Conservation (phyloP, 2,888 invertebrate genomes). For the Incurvaria masculella region DNA sequence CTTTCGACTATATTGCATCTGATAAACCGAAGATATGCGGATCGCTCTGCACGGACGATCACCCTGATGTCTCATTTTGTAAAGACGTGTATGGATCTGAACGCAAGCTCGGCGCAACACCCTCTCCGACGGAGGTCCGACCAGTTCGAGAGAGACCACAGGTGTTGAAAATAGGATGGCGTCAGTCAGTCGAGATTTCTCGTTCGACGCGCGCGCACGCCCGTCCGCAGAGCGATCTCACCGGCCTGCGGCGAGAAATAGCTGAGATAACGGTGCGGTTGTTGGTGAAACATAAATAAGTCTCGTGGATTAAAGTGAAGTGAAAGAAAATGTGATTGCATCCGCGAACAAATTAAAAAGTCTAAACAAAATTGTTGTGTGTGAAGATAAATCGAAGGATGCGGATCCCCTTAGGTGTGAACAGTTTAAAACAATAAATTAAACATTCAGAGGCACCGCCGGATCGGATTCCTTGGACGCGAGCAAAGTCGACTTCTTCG, state of each 20-base stretch:
- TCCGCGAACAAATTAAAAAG: too few species aligned
- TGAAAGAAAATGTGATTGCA: too few species aligned
- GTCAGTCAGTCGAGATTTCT: not conserved
- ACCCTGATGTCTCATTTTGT: not conserved
- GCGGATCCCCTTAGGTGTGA: conserved; percentile 37
- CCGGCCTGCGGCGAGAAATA: not conserved
- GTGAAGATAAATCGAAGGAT: too few species aligned
- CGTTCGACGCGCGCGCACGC: not conserved
- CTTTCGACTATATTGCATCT: not conserved
- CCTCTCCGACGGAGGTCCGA: not conserved
- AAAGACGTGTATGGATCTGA: not conserved
- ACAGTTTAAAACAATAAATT: conserved; percentile 39
- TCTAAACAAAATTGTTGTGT: too few species aligned
- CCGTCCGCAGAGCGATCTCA: not conserved
- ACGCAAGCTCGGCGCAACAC: not conserved
- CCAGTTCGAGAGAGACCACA: not conserved
- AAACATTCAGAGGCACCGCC: conserved; percentile 30
- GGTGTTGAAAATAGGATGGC: not conserved
- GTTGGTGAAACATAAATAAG: too few species aligned
- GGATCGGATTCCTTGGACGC: conserved; percentile 24
- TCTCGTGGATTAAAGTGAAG: too few species aligned
- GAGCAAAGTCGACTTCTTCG: conserved; percentile 35
- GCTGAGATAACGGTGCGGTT: too few species aligned
- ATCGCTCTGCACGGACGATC: not conserved
- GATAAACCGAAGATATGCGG: not conserved